Evolutionary conservation across 1,140 invertebrate genomes (phyloP).

Genomic region (Zaprionus ornatus): DNA sequence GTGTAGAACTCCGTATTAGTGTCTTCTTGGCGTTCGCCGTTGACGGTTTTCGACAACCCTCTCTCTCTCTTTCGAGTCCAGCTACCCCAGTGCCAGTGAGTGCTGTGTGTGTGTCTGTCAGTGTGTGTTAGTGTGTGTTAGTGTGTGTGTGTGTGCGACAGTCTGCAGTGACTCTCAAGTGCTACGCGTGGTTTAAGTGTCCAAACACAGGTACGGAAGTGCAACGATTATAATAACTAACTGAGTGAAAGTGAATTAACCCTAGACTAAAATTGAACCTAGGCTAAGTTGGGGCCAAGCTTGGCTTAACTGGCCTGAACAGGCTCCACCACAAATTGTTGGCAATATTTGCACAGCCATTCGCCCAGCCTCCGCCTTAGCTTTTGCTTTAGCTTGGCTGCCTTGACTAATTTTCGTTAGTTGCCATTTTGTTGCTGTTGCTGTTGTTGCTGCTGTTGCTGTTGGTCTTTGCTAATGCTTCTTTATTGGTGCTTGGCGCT

Average conservation of each 20-base stretch:
- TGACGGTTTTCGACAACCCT: conserved; percentile 53
- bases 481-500: conserved; percentile 42
- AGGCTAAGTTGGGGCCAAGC: background rate
- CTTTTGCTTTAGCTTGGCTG: conserved; percentile 23
- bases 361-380: background rate
- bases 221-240: conserved; percentile 8
- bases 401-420: conserved; percentile 54
- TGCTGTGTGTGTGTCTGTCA: conserved; percentile 14
- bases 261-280: background rate
- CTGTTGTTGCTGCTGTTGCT: background rate
- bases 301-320: conserved; percentile 1
- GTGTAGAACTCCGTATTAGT: conserved; percentile 81
- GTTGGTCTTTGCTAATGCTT: conserved; percentile 52
- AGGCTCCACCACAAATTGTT: conserved; percentile 13
- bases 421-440: conserved; percentile 36
- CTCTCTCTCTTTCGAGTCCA: conserved; percentile 14
- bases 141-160: conserved; percentile 17
- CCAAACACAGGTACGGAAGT: conserved; percentile 73
- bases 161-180: no score
- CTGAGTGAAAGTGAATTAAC: conserved; percentile 52
- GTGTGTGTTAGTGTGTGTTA: conserved; percentile 14
- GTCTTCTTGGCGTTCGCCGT: conserved; percentile 80
- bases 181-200: background rate
- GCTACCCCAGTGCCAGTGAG: conserved; percentile 52
- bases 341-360: conserved; percentile 18